Conservation (phyloP, 1,140 invertebrate genomes). For the Pseudachorutes palmiensis region DNA sequence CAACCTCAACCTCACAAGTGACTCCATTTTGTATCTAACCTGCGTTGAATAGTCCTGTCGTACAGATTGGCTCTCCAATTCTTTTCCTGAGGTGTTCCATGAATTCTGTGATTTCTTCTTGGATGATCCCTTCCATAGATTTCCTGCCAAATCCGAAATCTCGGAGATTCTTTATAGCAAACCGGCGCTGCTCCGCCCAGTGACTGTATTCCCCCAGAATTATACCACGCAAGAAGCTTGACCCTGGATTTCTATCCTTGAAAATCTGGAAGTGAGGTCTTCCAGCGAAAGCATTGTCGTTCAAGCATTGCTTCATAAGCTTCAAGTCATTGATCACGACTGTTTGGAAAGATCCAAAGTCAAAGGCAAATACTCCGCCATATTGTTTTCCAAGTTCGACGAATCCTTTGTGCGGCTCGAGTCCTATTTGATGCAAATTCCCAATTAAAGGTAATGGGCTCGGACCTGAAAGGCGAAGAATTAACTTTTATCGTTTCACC, state of each 20-base stretch:
- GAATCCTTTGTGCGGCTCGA: neutral
- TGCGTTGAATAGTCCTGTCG: slow-evolving; percentile 6
- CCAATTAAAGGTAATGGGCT: slow-evolving; percentile 7
- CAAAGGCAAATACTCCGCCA: slow-evolving; percentile 20
- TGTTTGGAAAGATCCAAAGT: slow-evolving; percentile 9
- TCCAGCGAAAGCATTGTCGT: neutral
- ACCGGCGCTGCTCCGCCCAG: slow-evolving; percentile 53
- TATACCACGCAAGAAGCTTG: slow-evolving; percentile 44
- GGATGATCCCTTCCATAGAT: slow-evolving; percentile 14
- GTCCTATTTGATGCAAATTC: slow-evolving; percentile 13
- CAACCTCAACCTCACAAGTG: neutral
- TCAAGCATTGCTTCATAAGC: neutral
- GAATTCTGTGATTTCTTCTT: slow-evolving; percentile 15
- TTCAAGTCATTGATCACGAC: neutral
- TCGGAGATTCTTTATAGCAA: slow-evolving; percentile 39
- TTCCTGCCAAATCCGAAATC: slow-evolving; percentile 39
- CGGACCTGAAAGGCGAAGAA: slow-evolving; percentile 3
- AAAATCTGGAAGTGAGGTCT: neutral
- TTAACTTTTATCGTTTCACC: neutral
- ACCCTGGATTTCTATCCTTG: neutral
- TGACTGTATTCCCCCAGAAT: slow-evolving; percentile 62
- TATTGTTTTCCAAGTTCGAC: slow-evolving; percentile 10
- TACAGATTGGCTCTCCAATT: slow-evolving; percentile 9
- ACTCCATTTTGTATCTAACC: slow-evolving; percentile 14
- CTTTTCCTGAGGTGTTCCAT: slow-evolving; percentile 10